Percentiles rank a stretch among this genome's conserved stretches.
These are phyloP conservation scores for Thoracochromis brauschi DNA, from an alignment of 2,113 vertebrate genomes.

Conservation along the genomic window DNA sequence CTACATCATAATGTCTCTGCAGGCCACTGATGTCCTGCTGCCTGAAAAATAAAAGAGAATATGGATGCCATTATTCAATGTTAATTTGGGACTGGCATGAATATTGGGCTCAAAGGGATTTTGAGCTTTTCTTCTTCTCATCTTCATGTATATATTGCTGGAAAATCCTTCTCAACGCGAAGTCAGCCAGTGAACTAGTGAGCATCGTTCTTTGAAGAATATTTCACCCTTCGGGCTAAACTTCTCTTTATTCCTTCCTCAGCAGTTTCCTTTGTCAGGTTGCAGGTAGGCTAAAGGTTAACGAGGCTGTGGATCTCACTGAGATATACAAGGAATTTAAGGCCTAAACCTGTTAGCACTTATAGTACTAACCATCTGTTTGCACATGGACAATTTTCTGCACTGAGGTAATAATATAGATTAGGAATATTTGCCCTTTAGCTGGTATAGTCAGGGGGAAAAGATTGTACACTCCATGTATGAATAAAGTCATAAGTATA, in stretches of 20 bases:
- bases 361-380: neutral
- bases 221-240: neutral
- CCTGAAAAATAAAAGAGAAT: slow-evolving; percentile 29
- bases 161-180: neutral
- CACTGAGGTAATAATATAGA: neutral
- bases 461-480: neutral
- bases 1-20: slow-evolving; percentile 31
- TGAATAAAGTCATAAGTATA: neutral
- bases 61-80: slow-evolving; percentile 40
- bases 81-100: slow-evolving; percentile 44
- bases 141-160: slow-evolving; percentile 8
- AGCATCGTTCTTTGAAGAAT: slow-evolving; percentile 22
- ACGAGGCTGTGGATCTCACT: neutral
- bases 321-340: neutral
- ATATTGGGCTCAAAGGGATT: neutral
- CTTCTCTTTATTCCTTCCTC: neutral
- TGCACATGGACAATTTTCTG: neutral
- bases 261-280: slow-evolving; percentile 18
- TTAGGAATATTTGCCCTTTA: neutral
- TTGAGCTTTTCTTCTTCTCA: neutral
- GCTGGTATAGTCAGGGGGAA: neutral
- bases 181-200: neutral
- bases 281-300: slow-evolving; percentile 10
- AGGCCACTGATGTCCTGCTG: slow-evolving; percentile 23
- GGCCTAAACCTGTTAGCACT: neutral